Evolutionary conservation across 2,888 invertebrate genomes (phyloP), one percentile per base, ranked within the genome.

Genomic region (Lymantria monacha): DNA sequence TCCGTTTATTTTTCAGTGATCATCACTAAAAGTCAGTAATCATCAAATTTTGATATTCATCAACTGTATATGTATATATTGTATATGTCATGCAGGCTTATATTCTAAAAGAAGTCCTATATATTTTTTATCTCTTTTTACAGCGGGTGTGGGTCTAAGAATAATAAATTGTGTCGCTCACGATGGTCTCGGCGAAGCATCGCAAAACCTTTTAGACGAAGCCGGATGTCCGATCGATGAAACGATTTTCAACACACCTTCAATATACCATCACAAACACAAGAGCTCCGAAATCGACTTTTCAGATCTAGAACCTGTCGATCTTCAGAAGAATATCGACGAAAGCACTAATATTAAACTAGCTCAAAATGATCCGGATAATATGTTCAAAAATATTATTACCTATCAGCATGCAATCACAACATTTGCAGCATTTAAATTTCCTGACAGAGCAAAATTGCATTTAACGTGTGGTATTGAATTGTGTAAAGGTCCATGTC

Each of bases 351-450:
- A 72, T 30, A 68, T 83, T 0, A 87, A 84, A 66, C 61, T 75
- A 1, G 66, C 78, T n/a, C 85, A 72, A 59, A 67, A 70, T 1
- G 86, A 89, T 49, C 85, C 88, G 0, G 89, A 89, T 3, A 72
- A 79, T 44, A 79, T 84, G 65, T 81, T 87, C 22, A 89, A 85
- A 62, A 86, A 88, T 64, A 86, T 92, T 31, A 92, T 92, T 92
- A 87, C 87, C 0, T 91, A 90, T 53, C 89, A 91, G 62, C 89
- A 92, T 57, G 92, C 92, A 1, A 72, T 90, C 0, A 91, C 95
- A 0, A 94, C 94, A 13, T 96, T 96, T 84, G 94, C 95, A 0
- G 96, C 96, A 5, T 96, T 96, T 72, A 96, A 96, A 72, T 96
- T 96, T 81, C 96, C 96, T 3, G 96, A 96, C 71, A 91, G 95